Base-by-base conservation (phyloP, 2,888 invertebrate genomes). In the Notodonta dromedarius region DNA sequence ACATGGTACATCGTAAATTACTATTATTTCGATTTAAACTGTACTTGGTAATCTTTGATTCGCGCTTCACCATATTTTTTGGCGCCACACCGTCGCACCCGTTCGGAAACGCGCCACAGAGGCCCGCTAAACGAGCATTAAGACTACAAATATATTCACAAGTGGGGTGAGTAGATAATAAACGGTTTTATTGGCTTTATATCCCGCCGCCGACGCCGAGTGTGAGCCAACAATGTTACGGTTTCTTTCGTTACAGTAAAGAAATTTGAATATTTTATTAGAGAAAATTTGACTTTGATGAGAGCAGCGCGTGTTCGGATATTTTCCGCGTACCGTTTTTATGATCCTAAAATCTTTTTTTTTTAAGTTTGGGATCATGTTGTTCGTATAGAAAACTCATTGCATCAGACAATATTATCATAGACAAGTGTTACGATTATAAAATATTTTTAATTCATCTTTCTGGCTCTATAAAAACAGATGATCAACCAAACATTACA, bases 151-250 rank as follows among this genome's bases (percentile, higher is more conserved):
- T 85, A 78, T 84, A 86, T 88, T 85, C 87, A 84, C 74, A 78
- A 78, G 82, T 79, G 84, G 89, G 85, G 84, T 85, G 83, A 79
- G 74, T 69, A 44, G 82, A 86, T 88, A 86, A 89, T 88, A 90
- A 89, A 88, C 86, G 79, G 80, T 85, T 89, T 88, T 90, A 90
- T 90, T 90, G 86, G 85, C 84, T 85, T 87, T 82, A 79, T 78
- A 24, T 24, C 24, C 24, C 24, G 74, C 80, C 79, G 76, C 73
- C 77, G 82, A 72, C 71, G 70, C 72, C 71, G 73, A 67, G 73
- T 67, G 71, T 70, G 79, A 77, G 84, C 84, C 86, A 84, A 83
- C 81, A 75, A 74, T 78, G 76, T 78, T 78, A 76, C 62, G 78
- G 74, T 80, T 81, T 80, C 79, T 81, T 80, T 81, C 66, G 62